Conservation (phyloP, 2,888 invertebrate genomes). For the Ectemnius continuus region DNA sequence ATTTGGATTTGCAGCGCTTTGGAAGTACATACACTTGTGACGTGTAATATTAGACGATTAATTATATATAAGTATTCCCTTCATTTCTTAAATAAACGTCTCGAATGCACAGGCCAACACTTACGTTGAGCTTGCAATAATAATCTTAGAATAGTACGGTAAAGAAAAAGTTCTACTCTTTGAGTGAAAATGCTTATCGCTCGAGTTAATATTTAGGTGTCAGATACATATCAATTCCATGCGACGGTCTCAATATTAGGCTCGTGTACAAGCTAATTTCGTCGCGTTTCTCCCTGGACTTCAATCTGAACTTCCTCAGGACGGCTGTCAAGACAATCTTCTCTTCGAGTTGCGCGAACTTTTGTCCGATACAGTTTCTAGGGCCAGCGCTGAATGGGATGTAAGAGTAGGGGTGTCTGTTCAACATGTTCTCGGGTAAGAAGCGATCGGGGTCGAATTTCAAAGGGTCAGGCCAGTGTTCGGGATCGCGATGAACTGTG, state of each 20-base stretch:
- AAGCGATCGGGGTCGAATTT: slow-evolving; percentile 78
- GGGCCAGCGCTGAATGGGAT: slow-evolving; percentile 72
- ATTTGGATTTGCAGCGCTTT: too few species aligned
- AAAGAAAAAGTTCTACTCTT: too few species aligned
- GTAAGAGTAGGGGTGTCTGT: slow-evolving; percentile 68
- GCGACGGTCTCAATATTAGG: not conserved
- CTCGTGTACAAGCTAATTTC: not conserved
- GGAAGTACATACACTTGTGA: too few species aligned
- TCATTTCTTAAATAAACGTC: too few species aligned
- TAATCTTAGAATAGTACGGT: too few species aligned
- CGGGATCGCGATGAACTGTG: not conserved
- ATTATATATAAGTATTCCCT: too few species aligned
- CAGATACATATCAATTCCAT: not conserved
- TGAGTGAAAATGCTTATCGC: too few species aligned
- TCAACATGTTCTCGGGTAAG: slow-evolving; percentile 71
- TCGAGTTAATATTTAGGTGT: too few species aligned
- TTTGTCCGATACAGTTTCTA: slow-evolving; percentile 72
- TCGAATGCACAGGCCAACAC: too few species aligned
- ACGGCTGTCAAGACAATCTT: slow-evolving; percentile 62
- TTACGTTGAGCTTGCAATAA: too few species aligned
- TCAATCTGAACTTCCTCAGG: slow-evolving; percentile 63
- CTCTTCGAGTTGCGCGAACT: slow-evolving; percentile 61
- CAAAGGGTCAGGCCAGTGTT: slow-evolving; percentile 72
- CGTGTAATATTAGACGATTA: too few species aligned
- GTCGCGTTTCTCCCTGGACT: slow-evolving; percentile 42